Percentiles rank a stretch among this genome's conserved stretches.
Evolutionary conservation across 2,113 vertebrate genomes (phyloP).

Genomic region (Columba livia): DNA sequence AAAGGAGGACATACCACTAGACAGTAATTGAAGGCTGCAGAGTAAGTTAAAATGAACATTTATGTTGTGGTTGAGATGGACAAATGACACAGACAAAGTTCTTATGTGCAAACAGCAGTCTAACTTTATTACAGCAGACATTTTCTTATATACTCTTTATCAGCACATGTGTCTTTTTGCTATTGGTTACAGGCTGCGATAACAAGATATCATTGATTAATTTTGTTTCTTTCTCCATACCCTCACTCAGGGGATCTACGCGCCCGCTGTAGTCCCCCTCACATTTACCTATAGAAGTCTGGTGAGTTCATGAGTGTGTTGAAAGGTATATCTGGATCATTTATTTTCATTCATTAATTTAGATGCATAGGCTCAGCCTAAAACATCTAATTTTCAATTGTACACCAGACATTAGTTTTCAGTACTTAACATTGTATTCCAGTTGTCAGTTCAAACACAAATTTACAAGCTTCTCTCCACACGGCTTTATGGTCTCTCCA

Average conservation of each 20-base stretch:
- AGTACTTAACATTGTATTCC: not conserved
- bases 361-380: not conserved
- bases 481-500: not conserved
- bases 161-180: too few species aligned
- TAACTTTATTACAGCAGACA: too few species aligned
- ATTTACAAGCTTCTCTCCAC: not conserved
- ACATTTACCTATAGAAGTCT: not conserved
- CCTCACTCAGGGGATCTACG: too few species aligned
- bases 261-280: too few species aligned
- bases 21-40: not conserved
- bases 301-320: accelerated
- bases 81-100: too few species aligned
- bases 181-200: too few species aligned
- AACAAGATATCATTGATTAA: too few species aligned
- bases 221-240: too few species aligned
- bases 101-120: too few species aligned
- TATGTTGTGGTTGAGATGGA: too few species aligned
- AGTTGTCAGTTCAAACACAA: not conserved
- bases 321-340: not conserved
- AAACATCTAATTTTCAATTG: not conserved
- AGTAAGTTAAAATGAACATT: not conserved
- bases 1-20: not conserved
- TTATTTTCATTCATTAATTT: not conserved
- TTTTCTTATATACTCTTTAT: too few species aligned
- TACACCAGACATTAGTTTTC: not conserved